Conservation (phyloP, 2,888 invertebrate genomes). For the Euclidia mi region DNA sequence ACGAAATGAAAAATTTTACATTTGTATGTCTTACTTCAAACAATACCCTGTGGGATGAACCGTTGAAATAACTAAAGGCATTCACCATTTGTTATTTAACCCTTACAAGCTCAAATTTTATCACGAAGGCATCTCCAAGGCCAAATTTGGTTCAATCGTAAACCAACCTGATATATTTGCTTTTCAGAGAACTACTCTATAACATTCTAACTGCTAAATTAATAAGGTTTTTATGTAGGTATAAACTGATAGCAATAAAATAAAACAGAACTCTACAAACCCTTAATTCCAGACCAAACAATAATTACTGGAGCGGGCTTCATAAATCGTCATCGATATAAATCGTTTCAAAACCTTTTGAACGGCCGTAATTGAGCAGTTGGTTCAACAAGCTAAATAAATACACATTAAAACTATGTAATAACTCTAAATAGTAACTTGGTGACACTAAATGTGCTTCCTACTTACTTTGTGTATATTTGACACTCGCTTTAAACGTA, state of each 20-base stretch:
- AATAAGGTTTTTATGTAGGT: background rate
- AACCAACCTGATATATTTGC: no score
- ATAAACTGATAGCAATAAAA: slow-evolving; percentile 13
- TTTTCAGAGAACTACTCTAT: no score
- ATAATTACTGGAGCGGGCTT: slow-evolving; percentile 46
- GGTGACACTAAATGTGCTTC: slow-evolving; percentile 42
- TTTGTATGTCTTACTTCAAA: no score
- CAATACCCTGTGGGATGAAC: no score
- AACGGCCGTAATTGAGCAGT: slow-evolving; percentile 52
- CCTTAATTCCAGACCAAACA: slow-evolving; percentile 27
- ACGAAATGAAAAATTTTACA: no score
- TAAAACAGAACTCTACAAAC: slow-evolving; percentile 29
- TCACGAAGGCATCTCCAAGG: no score
- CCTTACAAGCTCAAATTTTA: no score
- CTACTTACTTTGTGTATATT: slow-evolving; percentile 34
- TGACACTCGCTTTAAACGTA: slow-evolving; percentile 7
- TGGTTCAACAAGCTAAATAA: slow-evolving; percentile 39
- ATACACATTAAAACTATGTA: slow-evolving; percentile 42
- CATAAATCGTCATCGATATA: slow-evolving; percentile 58
- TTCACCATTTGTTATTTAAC: no score
- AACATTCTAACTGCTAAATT: background rate
- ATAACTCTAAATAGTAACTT: slow-evolving; percentile 49
- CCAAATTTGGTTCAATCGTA: no score
- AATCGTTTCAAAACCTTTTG: slow-evolving; percentile 46
- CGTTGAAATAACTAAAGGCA: no score